These are phyloP conservation scores for Oenanthe melanoleuca DNA, from an alignment of 2,113 vertebrate species.

Conservation along the genomic window DNA sequence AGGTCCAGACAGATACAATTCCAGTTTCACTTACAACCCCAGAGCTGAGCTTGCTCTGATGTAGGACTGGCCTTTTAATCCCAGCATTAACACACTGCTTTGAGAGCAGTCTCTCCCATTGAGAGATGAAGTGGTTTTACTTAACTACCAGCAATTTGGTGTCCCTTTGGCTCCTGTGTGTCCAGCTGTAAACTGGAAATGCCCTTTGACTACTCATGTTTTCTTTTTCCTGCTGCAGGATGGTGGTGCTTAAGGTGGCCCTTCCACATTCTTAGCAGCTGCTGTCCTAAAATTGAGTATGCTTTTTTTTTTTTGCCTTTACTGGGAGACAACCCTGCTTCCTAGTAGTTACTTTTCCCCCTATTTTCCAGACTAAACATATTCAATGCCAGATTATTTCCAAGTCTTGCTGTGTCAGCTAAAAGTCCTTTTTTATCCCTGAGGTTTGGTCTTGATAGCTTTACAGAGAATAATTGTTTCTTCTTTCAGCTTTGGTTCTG, in stretches of 20 bases:
- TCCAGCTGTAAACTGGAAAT: background rate
- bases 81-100: background rate
- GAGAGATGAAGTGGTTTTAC: background rate
- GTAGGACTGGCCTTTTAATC: background rate
- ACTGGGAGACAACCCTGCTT: background rate
- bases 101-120: background rate
- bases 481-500: background rate
- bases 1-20: background rate
- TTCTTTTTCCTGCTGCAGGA: background rate
- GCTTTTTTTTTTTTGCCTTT: background rate
- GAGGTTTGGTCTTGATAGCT: background rate
- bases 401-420: background rate
- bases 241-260: background rate
- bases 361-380: background rate
- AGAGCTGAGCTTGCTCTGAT: background rate
- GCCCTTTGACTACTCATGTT: background rate
- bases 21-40: background rate
- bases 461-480: background rate
- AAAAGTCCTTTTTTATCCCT: background rate
- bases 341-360: rapidly evolving
- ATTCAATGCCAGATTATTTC: background rate
- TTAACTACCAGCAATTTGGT: background rate
- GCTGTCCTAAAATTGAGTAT: background rate
- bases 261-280: background rate
- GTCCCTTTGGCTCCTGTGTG: background rate